Evolutionary conservation across 1,140 invertebrate genomes (phyloP).

Genomic region (Cydia strobilella): DNA sequence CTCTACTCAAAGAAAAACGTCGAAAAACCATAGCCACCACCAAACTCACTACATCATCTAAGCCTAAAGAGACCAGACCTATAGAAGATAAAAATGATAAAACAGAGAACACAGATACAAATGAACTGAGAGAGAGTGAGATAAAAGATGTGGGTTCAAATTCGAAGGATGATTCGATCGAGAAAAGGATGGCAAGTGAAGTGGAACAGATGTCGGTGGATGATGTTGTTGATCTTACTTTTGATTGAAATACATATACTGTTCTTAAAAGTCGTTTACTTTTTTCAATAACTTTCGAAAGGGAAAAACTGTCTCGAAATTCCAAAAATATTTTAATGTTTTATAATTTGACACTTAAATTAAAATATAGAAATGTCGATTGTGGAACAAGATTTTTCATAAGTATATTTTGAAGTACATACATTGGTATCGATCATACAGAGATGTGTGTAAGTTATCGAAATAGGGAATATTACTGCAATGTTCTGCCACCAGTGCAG

Average conservation of each 20-base stretch:
- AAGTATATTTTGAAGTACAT: no score
- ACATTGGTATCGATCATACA: no score
- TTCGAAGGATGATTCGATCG: background rate
- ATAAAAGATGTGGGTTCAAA: conserved; percentile 2
- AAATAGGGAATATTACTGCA: no score
- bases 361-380: no score
- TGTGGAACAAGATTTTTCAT: no score
- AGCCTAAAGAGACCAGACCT: background rate
- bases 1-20: conserved; percentile 43
- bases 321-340: no score
- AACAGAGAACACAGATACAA: background rate
- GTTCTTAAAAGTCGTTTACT: background rate
- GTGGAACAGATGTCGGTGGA: conserved; percentile 39
- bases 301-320: no score
- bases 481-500: no score
- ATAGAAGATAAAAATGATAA: background rate
- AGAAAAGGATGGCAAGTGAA: background rate
- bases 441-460: no score
- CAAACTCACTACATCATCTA: conserved; percentile 3
- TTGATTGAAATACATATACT: conserved; percentile 43
- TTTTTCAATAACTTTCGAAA: no score
- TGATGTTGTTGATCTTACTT: conserved; percentile 51
- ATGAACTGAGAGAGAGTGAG: background rate
- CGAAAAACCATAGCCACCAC: conserved; percentile 42
- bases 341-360: no score